Conservation (phyloP, 2,113 vertebrate species). For the Camelus dromedarius region DNA sequence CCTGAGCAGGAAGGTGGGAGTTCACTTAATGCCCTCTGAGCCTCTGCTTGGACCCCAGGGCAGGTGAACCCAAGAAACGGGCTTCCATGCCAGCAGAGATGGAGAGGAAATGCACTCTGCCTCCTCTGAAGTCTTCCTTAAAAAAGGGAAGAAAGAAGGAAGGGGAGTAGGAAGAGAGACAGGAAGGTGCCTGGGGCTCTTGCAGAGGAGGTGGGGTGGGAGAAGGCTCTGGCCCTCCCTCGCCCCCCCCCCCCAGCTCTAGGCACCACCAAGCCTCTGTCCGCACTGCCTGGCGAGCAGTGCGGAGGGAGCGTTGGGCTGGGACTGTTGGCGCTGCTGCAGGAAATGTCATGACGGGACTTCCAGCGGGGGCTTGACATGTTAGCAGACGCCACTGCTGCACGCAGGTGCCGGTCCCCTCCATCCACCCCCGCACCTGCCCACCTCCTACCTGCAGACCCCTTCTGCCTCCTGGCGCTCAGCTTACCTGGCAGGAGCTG, state of each 20-base stretch:
- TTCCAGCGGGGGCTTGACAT: conserved; percentile 80
- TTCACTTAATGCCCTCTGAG: neutral
- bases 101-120: neutral
- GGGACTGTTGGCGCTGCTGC: conserved; percentile 72
- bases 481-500: conserved; percentile 76
- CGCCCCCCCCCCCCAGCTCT: neutral
- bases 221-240: neutral
- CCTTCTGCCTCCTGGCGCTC: conserved; percentile 48
- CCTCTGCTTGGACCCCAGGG: neutral
- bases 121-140: neutral
- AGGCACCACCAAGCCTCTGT: neutral
- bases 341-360: conserved; percentile 85
- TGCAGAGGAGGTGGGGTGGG: neutral
- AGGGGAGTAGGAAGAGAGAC: neutral
- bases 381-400: conserved; percentile 30
- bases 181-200: conserved; percentile 41
- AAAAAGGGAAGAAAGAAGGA: neutral
- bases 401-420: neutral
- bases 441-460: conserved; percentile 43
- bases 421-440: neutral
- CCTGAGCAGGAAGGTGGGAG: neutral
- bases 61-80: neutral
- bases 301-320: conserved; percentile 37
- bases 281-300: neutral
- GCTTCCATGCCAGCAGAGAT: neutral